These are phyloP conservation scores for Hippopotamus amphibius DNA, from an alignment of 2,113 vertebrate species.

Conservation along the genomic window DNA sequence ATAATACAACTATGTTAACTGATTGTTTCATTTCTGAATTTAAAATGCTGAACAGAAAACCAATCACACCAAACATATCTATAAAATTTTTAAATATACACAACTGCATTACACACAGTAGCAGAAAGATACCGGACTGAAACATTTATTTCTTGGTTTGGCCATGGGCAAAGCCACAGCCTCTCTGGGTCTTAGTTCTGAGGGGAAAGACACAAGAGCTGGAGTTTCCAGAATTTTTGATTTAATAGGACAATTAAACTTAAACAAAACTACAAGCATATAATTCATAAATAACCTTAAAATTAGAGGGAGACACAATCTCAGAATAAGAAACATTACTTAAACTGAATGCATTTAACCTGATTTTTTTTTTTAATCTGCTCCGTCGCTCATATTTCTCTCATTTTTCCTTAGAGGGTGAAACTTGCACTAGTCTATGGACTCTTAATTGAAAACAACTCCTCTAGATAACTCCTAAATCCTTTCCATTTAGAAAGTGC, in stretches of 20 bases:
- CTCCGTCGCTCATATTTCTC: constrained; percentile 33
- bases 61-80: not conserved
- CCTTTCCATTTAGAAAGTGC: not conserved
- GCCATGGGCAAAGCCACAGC: not conserved
- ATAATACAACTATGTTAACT: constrained; percentile 7
- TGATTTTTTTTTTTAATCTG: not conserved
- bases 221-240: not conserved
- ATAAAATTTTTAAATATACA: not conserved
- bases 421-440: not conserved
- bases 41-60: constrained; percentile 46
- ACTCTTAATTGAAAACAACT: constrained; percentile 39
- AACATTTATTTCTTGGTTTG: not conserved
- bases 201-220: not conserved
- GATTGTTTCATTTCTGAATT: constrained; percentile 41
- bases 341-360: not conserved
- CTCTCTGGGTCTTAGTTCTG: not conserved
- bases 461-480: not conserved
- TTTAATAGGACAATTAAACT: constrained; percentile 8
- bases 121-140: not conserved
- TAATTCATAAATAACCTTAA: constrained; percentile 15
- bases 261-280: not conserved
- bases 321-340: constrained; percentile 17
- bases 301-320: not conserved
- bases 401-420: not conserved
- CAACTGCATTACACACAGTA: not conserved